Evolutionary conservation across 2,797 vertebrate genomes (phyloP), one percentile per base, ranked within the genome.

Genomic region (Acanthornis magna): DNA sequence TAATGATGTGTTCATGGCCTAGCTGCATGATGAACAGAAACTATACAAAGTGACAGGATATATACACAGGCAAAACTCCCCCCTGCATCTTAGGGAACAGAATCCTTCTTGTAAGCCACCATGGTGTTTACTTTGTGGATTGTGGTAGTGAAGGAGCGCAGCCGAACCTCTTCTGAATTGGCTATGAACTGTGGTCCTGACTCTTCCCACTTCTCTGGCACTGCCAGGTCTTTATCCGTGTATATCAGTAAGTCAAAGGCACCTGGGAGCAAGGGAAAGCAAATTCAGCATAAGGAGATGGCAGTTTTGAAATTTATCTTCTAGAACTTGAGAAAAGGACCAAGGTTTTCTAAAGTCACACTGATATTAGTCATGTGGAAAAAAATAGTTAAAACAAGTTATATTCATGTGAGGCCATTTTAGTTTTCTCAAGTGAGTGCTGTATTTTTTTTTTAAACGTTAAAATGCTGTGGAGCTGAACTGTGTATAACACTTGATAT

Each of bases 121-220:
- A 97, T 98, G 89, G 99, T 99, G 76, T 98, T 99, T 20, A 99
- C 99, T 96, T 99, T 99, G 97, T 99, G 99, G 96, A 99, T 99
- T 9, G 99, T 99, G 12, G 99, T 99, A 42, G 99, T 99, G 96
- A 99, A 99, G 53, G 99, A 99, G 27, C 99, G 98, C 22, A 99
- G 97, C 26, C 98, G 98, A 68, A 99, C 99, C 94, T 99, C 99
- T 97, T 99, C 99, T 0, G 99, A 99, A 53, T 99, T 99, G 95
- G 98, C 85, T 38, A 99, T 98, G 70, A 99, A 99, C 88, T 99
- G 98, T 9, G 99, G 99, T 10, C 99, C 99, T 0, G 99, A 99
- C 96, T 99, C 99, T 67, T 99, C 99, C 99, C 99, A 99, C 96
- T 99, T 99, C 1, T 99, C 99, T 26, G 99, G 99, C 54, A 99